Conservation (phyloP, 1,140 invertebrate species). For the Phymorhynchus buccinoides region DNA sequence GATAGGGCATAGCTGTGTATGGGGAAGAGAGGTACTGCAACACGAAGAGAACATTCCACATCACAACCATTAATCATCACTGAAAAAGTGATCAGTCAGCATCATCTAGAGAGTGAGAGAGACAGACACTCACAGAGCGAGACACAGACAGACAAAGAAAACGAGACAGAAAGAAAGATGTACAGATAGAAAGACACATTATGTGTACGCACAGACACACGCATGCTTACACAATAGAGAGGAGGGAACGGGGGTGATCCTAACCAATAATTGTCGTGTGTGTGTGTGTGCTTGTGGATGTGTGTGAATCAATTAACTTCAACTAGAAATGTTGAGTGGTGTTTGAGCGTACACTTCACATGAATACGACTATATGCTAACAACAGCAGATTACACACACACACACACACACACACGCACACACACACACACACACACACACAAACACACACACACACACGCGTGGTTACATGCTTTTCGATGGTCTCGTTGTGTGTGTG, state of each 20-base stretch:
- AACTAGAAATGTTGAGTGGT: no score
- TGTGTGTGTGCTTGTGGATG: neutral
- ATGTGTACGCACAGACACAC: neutral
- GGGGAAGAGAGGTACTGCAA: constrained; percentile 34
- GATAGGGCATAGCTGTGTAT: constrained; percentile 27
- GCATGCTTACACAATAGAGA: no score
- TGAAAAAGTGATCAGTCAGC: no score
- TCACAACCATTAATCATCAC: no score
- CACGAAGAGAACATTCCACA: no score
- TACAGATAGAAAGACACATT: neutral
- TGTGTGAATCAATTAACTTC: neutral
- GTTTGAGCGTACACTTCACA: no score
- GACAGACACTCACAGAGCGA: neutral
- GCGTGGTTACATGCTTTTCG: no score
- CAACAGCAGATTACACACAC: neutral
- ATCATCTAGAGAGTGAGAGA: no score
- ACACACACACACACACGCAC: neutral
- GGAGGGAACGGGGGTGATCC: no score
- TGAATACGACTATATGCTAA: no score
- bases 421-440: neutral
- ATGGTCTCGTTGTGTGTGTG: no score
- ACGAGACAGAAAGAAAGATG: neutral
- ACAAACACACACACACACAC: constrained; percentile 18
- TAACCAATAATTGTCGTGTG: neutral
- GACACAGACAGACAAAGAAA: no score